A percentile compares a stretch with the other conserved stretches of the same genome.
Evolutionary conservation across 2,888 invertebrate species (phyloP).

Genomic region (Hedychridium roseum): DNA sequence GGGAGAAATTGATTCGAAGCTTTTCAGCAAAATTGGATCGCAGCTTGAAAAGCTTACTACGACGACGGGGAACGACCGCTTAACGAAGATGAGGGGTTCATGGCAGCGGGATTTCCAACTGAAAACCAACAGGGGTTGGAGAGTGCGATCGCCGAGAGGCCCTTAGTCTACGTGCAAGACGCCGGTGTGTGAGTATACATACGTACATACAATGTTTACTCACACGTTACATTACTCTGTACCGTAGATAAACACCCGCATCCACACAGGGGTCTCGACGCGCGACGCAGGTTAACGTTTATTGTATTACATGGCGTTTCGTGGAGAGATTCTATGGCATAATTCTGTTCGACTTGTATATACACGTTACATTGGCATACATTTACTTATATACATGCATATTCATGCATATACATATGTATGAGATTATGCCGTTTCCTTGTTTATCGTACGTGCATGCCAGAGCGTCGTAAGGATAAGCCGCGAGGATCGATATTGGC

Average conservation of each 20-base stretch:
- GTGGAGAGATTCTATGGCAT: too few relatives aligned
- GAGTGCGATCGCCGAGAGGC: conserved; percentile 4
- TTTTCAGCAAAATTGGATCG: too few relatives aligned
- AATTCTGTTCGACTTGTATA: too few relatives aligned
- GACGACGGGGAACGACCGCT: conserved; percentile 3
- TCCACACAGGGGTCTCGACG: conserved; percentile 4
- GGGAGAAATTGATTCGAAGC: too few relatives aligned
- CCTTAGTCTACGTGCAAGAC: conserved; percentile 19
- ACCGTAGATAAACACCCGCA: conserved; percentile 22
- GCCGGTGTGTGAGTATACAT: conserved; percentile 15
- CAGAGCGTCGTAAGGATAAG: conserved; percentile 1
- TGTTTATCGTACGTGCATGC: background rate
- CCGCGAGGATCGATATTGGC: conserved; percentile 13
- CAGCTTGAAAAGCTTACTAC: background rate
- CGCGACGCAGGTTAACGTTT: too few relatives aligned
- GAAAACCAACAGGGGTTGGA: background rate
- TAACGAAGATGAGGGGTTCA: background rate
- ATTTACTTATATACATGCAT: too few relatives aligned
- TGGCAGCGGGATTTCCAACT: conserved; percentile 9
- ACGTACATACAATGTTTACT: too few relatives aligned
- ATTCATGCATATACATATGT: too few relatives aligned
- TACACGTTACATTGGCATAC: too few relatives aligned
- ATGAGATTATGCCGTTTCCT: too few relatives aligned
- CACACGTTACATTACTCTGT: conserved; percentile 9
- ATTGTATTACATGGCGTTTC: too few relatives aligned